Percentiles rank a stretch among this genome's conserved stretches.
Conservation (phyloP, 2,888 invertebrate genomes). For the Saturnia japonica region DNA sequence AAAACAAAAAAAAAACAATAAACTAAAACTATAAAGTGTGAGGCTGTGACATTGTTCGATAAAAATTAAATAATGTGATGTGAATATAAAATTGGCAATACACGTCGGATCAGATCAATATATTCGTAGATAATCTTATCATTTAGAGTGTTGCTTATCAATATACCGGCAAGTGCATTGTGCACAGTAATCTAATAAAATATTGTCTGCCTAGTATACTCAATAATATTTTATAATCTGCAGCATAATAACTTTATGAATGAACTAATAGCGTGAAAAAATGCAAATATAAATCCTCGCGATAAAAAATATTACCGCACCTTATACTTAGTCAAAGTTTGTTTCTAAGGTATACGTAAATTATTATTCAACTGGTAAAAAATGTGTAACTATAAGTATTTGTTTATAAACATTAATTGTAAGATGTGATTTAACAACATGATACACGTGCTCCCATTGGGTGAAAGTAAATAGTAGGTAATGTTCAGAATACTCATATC, state of each 20-base stretch:
- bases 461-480: slow-evolving; percentile 21
- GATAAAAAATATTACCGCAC: not conserved
- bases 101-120: not conserved
- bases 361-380: not conserved
- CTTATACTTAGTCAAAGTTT: not conserved
- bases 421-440: not conserved
- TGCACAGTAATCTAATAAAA: not conserved
- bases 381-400: not conserved
- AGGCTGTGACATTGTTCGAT: not conserved
- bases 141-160: not conserved
- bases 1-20: no score
- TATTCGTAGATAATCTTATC: not conserved
- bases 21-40: no score
- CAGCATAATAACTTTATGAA: not conserved
- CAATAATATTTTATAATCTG: not conserved
- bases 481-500: not conserved
- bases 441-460: slow-evolving; percentile 5
- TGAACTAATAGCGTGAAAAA: not conserved
- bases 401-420: not conserved
- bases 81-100: not conserved
- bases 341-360: not conserved
- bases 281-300: not conserved
- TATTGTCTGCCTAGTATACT: not conserved
- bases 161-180: not conserved
- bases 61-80: not conserved